Evolutionary conservation across 2,888 invertebrate species (phyloP).

Genomic region (Xanthorhoe spadicearia): DNA sequence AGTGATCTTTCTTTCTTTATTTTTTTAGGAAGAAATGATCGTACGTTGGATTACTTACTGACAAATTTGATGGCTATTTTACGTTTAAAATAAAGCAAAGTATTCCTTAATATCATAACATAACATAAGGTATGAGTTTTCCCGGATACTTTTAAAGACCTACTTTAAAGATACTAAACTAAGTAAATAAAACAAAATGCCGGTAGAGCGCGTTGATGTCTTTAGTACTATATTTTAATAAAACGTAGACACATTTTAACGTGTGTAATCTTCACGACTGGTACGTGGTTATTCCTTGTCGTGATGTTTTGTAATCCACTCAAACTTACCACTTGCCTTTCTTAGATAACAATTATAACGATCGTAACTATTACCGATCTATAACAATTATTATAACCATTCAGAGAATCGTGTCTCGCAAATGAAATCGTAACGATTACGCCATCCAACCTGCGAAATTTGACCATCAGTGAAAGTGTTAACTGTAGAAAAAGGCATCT

Average conservation of each 20-base stretch:
- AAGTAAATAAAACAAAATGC: not conserved
- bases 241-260: not conserved
- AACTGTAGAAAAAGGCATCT: slow-evolving; percentile 52
- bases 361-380: not conserved
- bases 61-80: too few species aligned
- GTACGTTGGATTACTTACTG: too few species aligned
- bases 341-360: not conserved
- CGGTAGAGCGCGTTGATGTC: slow-evolving; percentile 16
- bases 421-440: slow-evolving; percentile 65
- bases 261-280: too few species aligned
- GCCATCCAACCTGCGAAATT: slow-evolving; percentile 66
- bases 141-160: too few species aligned
- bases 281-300: too few species aligned
- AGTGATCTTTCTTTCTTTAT: too few species aligned
- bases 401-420: slow-evolving; percentile 41
- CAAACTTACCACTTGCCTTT: not conserved
- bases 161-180: not conserved
- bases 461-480: slow-evolving; percentile 72
- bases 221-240: slow-evolving; percentile 9
- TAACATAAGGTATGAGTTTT: too few species aligned
- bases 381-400: slow-evolving; percentile 7
- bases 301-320: too few species aligned
- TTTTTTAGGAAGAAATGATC: too few species aligned
- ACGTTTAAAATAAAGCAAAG: too few species aligned
- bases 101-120: too few species aligned